phyloP scores from a whole-genome alignment of 2,888 invertebrate genomes.

The Acanthococcus lagerstroemiae region DNA sequence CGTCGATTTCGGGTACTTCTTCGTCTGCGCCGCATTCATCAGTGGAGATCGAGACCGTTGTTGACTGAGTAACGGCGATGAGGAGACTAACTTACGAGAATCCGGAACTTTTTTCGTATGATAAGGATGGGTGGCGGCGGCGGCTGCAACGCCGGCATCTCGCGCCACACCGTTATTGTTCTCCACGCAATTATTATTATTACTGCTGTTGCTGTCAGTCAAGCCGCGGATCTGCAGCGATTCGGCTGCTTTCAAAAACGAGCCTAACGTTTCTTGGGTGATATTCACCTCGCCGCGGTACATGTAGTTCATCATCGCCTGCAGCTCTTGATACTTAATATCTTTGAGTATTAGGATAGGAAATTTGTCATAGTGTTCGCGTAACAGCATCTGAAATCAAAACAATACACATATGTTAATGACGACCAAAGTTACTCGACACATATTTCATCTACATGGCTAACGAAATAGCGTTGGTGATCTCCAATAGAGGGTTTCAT shows the following conservation, averaged over 20 bases:
- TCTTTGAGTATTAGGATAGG: constrained; percentile 86
- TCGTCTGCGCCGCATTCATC: constrained; percentile 10
- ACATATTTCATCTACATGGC: too few relatives aligned
- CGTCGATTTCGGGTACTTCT: constrained; percentile 32
- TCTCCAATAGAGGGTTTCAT: too few relatives aligned
- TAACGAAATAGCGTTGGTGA: too few relatives aligned
- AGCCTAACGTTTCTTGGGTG: constrained; percentile 81
- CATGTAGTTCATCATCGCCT: constrained; percentile 92
- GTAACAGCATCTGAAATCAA: constrained; percentile 62
- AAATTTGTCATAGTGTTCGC: constrained; percentile 83
- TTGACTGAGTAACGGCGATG: constrained; percentile 15
- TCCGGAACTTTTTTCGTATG: constrained; percentile 20
- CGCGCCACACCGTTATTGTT: constrained; percentile 28
- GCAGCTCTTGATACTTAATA: constrained; percentile 79
- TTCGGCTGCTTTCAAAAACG: constrained; percentile 80
- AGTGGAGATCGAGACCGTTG: constrained; percentile 28
- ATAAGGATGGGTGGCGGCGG: not conserved
- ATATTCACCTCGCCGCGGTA: constrained; percentile 88
- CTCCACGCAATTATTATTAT: constrained; percentile 31
- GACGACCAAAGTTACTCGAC: not conserved
- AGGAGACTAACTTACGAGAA: constrained; percentile 16
- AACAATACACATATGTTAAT: not conserved
- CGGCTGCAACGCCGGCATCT: too few relatives aligned
- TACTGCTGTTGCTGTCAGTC: constrained; percentile 49
- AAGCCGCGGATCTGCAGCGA: constrained; percentile 84